Evolutionary conservation across 2,888 invertebrate genomes (phyloP).

Genomic region (Stenolophus ochropezus): DNA sequence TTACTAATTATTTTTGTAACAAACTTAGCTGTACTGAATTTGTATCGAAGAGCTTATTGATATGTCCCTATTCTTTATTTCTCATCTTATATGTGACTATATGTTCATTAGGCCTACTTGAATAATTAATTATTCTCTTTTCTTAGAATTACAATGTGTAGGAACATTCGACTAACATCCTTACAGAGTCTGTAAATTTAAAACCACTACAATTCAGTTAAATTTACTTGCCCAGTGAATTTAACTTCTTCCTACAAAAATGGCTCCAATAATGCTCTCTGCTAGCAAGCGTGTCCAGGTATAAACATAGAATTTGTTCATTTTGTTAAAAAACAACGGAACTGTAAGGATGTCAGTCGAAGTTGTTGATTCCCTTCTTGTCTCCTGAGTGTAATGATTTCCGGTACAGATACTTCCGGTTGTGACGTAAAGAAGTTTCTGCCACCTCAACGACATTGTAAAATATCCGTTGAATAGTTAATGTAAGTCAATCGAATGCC

Average conservation of each 20-base stretch:
- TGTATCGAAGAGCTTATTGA: constrained; percentile 21
- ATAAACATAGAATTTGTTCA: too few relatives aligned
- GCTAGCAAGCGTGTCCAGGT: too few relatives aligned
- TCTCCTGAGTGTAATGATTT: background rate
- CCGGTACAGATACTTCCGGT: constrained; percentile 23
- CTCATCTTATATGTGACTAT: background rate
- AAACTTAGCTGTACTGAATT: constrained; percentile 36
- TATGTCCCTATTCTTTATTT: background rate
- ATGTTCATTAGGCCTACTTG: constrained; percentile 17
- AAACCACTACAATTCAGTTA: too few relatives aligned
- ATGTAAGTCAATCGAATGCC: constrained; percentile 52
- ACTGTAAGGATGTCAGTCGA: constrained; percentile 12
- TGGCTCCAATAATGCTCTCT: too few relatives aligned
- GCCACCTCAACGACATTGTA: constrained; percentile 45
- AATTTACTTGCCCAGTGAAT: too few relatives aligned
- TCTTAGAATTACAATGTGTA: constrained; percentile 18
- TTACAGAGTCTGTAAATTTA: background rate
- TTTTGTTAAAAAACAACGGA: too few relatives aligned
- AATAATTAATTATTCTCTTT: constrained; percentile 25
- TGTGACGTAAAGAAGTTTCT: constrained; percentile 13
- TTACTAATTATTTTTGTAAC: constrained; percentile 41
- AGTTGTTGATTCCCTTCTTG: background rate
- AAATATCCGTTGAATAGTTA: constrained; percentile 37
- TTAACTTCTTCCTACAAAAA: too few relatives aligned
- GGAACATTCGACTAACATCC: background rate